Percentiles rank a stretch among this genome's conserved stretches.
Evolutionary conservation across 2,113 vertebrate genomes (phyloP).

Genomic region (Pterocles burchelli): DNA sequence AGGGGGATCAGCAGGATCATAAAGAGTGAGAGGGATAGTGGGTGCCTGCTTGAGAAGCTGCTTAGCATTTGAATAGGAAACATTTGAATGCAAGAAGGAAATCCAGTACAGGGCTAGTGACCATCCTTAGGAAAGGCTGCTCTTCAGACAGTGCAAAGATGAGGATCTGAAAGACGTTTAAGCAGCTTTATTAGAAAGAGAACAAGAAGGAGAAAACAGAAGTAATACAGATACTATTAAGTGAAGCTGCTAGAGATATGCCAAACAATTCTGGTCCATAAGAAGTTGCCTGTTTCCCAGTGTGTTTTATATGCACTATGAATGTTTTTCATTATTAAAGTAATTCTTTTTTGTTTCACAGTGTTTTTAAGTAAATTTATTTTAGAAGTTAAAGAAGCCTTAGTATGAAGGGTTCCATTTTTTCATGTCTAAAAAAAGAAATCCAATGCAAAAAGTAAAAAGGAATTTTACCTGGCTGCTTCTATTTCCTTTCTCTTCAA

Average conservation of each 20-base stretch:
- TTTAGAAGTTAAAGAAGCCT: neutral
- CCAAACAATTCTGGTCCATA: neutral
- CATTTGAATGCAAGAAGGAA: neutral
- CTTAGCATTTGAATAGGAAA: neutral
- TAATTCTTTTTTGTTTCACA: neutral
- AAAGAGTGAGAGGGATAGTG: neutral
- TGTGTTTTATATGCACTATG: neutral
- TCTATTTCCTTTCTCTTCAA: neutral
- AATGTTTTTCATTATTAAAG: neutral
- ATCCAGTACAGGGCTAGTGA: neutral
- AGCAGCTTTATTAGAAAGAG: neutral
- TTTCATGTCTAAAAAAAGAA: neutral
- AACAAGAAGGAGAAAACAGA: neutral
- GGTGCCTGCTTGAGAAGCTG: neutral
- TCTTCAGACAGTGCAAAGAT: neutral
- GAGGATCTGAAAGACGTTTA: neutral
- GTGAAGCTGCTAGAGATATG: neutral
- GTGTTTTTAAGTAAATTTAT: neutral
- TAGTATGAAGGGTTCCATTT: neutral
- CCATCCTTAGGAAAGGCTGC: neutral
- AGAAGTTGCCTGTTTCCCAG: neutral
- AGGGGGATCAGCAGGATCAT: neutral
- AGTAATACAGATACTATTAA: neutral
- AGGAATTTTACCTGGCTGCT: neutral
- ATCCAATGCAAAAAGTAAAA: neutral